These are phyloP conservation scores for Montipora capricornis DNA, from an alignment of 64 coral and sea anemone genomes.

Conservation along the genomic window DNA sequence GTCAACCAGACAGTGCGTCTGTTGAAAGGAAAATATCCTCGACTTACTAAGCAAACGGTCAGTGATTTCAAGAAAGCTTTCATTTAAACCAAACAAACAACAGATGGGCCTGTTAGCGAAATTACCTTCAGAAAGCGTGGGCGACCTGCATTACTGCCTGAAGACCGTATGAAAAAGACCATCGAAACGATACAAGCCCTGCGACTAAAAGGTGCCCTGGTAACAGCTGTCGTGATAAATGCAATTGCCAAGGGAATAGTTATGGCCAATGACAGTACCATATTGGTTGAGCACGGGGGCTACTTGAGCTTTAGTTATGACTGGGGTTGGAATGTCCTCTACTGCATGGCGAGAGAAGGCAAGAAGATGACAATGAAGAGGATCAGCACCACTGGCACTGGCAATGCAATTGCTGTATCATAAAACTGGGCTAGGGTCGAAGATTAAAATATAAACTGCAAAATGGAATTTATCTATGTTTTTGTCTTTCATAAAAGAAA, in stretches of 20 bases:
- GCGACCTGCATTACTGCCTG: slow-evolving; percentile 43
- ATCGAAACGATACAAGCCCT: too few relatives aligned
- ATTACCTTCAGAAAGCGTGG: not conserved
- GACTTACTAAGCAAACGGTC: slow-evolving; percentile 41
- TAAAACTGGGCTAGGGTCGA: too few relatives aligned
- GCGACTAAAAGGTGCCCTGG: not conserved
- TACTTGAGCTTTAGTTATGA: slow-evolving; percentile 41
- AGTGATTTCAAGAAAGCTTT: slow-evolving; percentile 57
- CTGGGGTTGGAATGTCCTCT: slow-evolving; percentile 50
- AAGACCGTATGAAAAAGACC: not conserved
- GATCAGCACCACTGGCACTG: too few relatives aligned
- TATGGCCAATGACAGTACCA: slow-evolving; percentile 7
- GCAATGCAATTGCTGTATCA: too few relatives aligned
- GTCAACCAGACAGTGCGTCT: slow-evolving; percentile 15
- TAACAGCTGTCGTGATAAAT: slow-evolving; percentile 22
- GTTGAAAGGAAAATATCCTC: slow-evolving; percentile 50
- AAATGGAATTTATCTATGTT: too few relatives aligned
- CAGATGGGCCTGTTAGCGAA: slow-evolving; percentile 14
- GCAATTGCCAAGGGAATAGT: slow-evolving; percentile 33
- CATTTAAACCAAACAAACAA: slow-evolving; percentile 36
- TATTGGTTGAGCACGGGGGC: slow-evolving; percentile 52
- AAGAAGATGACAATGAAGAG: too few relatives aligned
- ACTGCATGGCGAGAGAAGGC: not conserved
- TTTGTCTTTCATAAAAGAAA: too few relatives aligned
- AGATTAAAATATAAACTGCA: too few relatives aligned